phyloP scores from a whole-genome alignment of 2,113 vertebrate species.

The Protobothrops flavoviridis region DNA sequence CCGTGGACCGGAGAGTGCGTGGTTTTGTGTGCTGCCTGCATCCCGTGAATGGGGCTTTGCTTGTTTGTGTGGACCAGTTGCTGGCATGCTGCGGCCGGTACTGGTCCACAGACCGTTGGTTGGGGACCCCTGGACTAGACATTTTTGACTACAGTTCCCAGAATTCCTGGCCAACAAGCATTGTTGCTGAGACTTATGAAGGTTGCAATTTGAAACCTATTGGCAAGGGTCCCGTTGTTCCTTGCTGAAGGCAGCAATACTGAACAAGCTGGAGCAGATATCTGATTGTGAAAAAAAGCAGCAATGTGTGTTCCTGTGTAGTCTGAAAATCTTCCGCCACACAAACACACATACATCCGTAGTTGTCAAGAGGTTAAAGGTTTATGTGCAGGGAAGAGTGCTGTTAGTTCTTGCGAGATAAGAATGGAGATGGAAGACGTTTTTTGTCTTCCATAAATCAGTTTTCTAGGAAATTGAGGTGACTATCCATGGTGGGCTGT shows the following conservation, averaged over 20 bases:
- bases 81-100: no score
- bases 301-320: neutral
- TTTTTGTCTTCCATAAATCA: neutral
- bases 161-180: neutral
- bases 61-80: no score
- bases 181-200: neutral
- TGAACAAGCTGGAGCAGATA: no score
- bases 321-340: neutral
- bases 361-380: neutral
- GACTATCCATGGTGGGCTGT: slow-evolving; percentile 37
- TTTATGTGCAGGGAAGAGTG: neutral
- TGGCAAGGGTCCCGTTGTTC: no score
- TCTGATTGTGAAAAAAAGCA: no score
- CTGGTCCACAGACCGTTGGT: fast-evolving
- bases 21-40: no score
- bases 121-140: neutral
- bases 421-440: neutral
- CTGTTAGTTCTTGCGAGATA: no score
- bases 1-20: no score
- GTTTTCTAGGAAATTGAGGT: neutral
- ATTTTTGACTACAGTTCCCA: neutral
- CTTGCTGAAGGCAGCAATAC: no score
- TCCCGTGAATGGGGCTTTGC: no score
- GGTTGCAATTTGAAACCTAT: neutral
- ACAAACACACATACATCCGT: neutral